A percentile compares a stretch with the other conserved stretches of the same genome.
Conservation (phyloP, 2,113 vertebrate species). For the Bos indicus region DNA sequence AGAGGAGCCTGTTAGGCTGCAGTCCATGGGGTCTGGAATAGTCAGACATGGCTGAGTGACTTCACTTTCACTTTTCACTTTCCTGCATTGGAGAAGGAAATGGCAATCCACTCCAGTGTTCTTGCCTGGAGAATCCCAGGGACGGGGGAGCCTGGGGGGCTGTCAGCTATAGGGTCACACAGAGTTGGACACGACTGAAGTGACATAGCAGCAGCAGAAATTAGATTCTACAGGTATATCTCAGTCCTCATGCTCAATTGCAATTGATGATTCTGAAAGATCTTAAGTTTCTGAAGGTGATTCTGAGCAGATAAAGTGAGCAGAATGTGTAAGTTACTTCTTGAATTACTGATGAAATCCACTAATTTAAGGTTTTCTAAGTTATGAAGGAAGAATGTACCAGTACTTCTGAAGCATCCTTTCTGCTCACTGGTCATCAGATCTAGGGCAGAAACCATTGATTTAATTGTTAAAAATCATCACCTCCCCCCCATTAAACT, state of each 20-base stretch:
- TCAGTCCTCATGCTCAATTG: not conserved
- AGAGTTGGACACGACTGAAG: too few relatives aligned
- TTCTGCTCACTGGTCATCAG: not conserved
- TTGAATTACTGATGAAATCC: not conserved
- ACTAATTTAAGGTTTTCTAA: not conserved
- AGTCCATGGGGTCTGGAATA: too few relatives aligned
- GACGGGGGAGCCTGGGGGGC: too few relatives aligned
- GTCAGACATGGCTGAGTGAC: rapidly evolving
- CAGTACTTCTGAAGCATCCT: not conserved
- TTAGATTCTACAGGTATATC: not conserved
- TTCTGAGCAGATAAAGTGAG: too few relatives aligned
- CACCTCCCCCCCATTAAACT: not conserved
- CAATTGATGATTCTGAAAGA: not conserved
- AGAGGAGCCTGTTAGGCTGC: too few relatives aligned
- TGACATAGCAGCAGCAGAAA: not conserved
- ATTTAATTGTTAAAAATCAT: not conserved
- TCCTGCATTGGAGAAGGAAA: too few relatives aligned
- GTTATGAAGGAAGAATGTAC: not conserved
- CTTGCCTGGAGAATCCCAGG: too few relatives aligned
- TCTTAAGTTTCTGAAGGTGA: too few relatives aligned
- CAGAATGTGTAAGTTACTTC: not conserved
- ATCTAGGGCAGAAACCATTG: not conserved
- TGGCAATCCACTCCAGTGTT: too few relatives aligned
- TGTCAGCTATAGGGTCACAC: rapidly evolving
- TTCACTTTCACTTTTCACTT: too few relatives aligned